Evolutionary conservation across 2,888 invertebrate genomes (phyloP).

Genomic region (Cantharis rufa): DNA sequence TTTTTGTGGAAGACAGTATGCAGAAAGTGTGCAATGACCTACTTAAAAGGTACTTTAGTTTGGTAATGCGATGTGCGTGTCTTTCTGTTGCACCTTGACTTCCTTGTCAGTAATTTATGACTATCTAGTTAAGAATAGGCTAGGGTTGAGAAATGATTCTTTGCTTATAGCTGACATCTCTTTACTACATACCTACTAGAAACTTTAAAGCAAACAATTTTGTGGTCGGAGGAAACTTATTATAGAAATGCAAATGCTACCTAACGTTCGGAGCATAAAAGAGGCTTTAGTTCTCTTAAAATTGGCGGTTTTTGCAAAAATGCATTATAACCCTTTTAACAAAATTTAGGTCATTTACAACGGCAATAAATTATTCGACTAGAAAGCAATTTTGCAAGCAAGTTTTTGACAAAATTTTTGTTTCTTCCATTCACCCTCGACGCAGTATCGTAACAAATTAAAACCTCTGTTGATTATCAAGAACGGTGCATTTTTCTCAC

Average conservation of each 20-base stretch:
- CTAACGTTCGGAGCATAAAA: conserved; percentile 5
- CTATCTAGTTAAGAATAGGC: conserved; percentile 39
- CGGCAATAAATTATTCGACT: conserved; percentile 19
- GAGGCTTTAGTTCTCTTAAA: conserved; percentile 8
- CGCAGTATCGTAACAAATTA: conserved; percentile 48
- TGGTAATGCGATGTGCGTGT: conserved; percentile 36
- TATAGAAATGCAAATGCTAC: conserved; percentile 17
- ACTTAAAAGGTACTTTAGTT: conserved; percentile 36
- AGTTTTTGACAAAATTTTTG: conserved; percentile 11
- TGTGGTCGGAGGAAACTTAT: conserved; percentile 32
- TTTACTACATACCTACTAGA: conserved; percentile 22
- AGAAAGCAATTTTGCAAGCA: conserved; percentile 15
- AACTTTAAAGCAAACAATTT: conserved; percentile 27
- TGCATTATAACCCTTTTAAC: conserved; percentile 21
- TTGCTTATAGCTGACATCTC: conserved; percentile 32
- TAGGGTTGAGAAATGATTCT: conserved; percentile 45
- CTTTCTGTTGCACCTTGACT: conserved; percentile 41
- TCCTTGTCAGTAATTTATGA: conserved; percentile 47
- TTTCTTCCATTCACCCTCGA: conserved; percentile 17
- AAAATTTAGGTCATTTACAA: conserved; percentile 27
- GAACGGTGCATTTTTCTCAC: conserved; percentile 53
- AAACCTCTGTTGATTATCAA: conserved; percentile 53
- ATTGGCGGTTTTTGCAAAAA: conserved; percentile 26
- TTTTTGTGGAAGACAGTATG: not conserved
- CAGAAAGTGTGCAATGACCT: conserved; percentile 34